Evolutionary conservation across 2,797 vertebrate genomes (phyloP).

Genomic region (Helostoma temminkii): DNA sequence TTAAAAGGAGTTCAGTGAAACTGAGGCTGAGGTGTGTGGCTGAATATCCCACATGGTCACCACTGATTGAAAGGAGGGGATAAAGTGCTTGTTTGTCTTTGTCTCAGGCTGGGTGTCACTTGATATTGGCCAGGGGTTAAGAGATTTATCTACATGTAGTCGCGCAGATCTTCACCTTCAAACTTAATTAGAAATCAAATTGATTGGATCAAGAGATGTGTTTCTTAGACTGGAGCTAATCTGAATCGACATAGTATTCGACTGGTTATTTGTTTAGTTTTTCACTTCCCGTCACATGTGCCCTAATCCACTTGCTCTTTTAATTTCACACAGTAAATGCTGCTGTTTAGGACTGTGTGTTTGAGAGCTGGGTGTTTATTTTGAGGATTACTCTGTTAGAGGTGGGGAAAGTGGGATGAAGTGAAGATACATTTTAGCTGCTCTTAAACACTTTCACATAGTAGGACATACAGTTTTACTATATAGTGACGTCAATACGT

Average conservation of each 20-base stretch:
- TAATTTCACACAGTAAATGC: slow-evolving; percentile 20
- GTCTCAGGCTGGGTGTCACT: slow-evolving; percentile 19
- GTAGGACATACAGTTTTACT: no score
- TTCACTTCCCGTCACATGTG: neutral
- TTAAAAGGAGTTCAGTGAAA: slow-evolving; percentile 26
- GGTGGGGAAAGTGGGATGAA: neutral
- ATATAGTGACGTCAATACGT: no score
- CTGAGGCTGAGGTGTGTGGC: neutral
- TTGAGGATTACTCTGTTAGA: slow-evolving; percentile 16
- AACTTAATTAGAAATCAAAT: slow-evolving; percentile 69
- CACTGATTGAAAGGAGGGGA: neutral
- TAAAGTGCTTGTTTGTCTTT: slow-evolving; percentile 19
- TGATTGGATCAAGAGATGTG: slow-evolving; percentile 61
- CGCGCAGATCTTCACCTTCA: slow-evolving; percentile 57
- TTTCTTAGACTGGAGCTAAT: slow-evolving; percentile 31
- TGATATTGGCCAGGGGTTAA: slow-evolving; percentile 51
- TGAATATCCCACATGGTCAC: neutral
- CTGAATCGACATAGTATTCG: slow-evolving; percentile 37
- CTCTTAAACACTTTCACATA: neutral
- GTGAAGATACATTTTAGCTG: neutral
- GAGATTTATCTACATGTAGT: slow-evolving; percentile 41
- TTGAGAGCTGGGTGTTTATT: slow-evolving; percentile 17
- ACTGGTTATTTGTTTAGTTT: slow-evolving; percentile 47
- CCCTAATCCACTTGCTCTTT: slow-evolving; percentile 47
- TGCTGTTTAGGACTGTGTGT: slow-evolving; percentile 20